Percentiles rank a stretch among this genome's conserved stretches.
Conservation (phyloP, 2,797 vertebrate genomes). For the Carcharodon carcharias region DNA sequence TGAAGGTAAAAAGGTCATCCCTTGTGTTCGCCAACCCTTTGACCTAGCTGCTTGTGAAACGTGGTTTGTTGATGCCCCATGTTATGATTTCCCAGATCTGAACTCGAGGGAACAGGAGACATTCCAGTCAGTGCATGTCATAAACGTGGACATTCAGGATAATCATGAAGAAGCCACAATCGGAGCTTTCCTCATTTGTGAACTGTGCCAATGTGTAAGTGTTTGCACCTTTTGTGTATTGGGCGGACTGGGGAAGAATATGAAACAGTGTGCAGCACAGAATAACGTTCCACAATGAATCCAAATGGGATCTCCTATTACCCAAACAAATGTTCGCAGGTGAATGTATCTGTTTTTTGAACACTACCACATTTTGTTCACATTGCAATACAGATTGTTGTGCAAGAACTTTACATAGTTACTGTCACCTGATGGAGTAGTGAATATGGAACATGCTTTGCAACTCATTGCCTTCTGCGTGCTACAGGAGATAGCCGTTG, state of each 20-base stretch:
- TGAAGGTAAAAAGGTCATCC: constrained; percentile 71
- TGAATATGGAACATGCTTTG: constrained; percentile 1
- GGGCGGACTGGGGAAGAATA: background rate
- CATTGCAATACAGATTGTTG: background rate
- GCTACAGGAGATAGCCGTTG: background rate
- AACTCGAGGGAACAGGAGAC: constrained; percentile 94
- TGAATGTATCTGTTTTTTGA: background rate
- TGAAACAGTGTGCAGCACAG: background rate
- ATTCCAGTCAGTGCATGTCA: constrained; percentile 89
- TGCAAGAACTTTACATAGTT: background rate
- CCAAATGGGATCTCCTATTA: background rate
- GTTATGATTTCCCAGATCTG: constrained; percentile 63
- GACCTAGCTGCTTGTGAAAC: constrained; percentile 22
- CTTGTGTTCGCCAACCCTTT: constrained; percentile 37
- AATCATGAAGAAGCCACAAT: constrained; percentile 97
- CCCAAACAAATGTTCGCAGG: background rate
- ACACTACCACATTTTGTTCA: background rate
- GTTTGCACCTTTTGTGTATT: constrained; percentile 36
- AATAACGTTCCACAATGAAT: background rate
- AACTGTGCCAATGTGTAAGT: constrained; percentile 99
- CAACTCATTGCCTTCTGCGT: background rate
- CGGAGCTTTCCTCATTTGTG: constrained; percentile 97
- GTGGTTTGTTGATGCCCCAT: constrained; percentile 28
- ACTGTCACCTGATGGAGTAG: background rate
- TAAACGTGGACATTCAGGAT: constrained; percentile 98